Percentiles rank a stretch among this genome's conserved stretches.
These are phyloP conservation scores for Listronotus oregonensis DNA, from an alignment of 1,140 invertebrate species.

Conservation along the genomic window DNA sequence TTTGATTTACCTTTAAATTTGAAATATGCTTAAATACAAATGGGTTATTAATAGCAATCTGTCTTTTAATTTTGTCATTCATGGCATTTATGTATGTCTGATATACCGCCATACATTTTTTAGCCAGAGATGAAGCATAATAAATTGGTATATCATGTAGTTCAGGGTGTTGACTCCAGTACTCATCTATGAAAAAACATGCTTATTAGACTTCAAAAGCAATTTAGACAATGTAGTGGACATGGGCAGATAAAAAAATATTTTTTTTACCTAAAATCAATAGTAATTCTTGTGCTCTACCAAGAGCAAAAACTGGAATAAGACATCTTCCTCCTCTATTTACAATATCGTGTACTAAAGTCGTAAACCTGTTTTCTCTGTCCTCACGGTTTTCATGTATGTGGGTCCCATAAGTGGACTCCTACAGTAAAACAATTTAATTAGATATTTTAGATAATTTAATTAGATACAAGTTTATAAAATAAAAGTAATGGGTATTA, in stretches of 20 bases:
- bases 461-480: no score
- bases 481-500: no score
- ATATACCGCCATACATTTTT: constrained; percentile 99
- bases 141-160: constrained; percentile 99
- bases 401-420: constrained; percentile 99
- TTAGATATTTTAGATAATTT: no score
- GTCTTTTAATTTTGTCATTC: constrained; percentile 95
- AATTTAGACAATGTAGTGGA: constrained; percentile 2
- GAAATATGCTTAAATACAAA: constrained; percentile 99
- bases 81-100: constrained; percentile 99
- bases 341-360: constrained; percentile 95
- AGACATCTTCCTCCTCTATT: constrained; percentile 93
- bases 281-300: constrained; percentile 94
- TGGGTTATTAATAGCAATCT: constrained; percentile 98
- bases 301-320: constrained; percentile 98
- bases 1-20: constrained; percentile 82
- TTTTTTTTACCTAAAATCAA: constrained; percentile 77
- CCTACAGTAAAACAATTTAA: constrained; percentile 59
- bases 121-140: constrained; percentile 97
- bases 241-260: constrained; percentile 28
- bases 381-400: constrained; percentile 98
- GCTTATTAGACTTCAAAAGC: no score
- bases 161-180: constrained; percentile 97
- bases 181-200: constrained; percentile 79
- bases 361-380: constrained; percentile 92